Base-by-base conservation (phyloP, 2,113 vertebrate genomes). In the Tetrao urogallus region DNA sequence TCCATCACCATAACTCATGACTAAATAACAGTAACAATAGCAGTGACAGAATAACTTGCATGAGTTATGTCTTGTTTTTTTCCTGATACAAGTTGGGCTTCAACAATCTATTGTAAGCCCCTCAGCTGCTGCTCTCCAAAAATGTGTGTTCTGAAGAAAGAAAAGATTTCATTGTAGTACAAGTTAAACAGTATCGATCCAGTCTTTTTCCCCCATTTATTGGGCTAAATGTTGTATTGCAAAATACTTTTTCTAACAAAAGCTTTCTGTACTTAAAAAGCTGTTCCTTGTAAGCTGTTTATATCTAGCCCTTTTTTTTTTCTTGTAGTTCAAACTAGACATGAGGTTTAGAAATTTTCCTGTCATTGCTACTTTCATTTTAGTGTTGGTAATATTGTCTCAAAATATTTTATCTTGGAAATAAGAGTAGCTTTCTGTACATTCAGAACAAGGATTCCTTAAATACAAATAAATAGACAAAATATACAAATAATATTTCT, bases 281-380 rank as follows among this genome's bases (percentile, higher is more conserved):
- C 52, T 2, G 7, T 36, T 73, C 20, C 30, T 75, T 34, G 42
- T 3, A 6, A 54, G 47, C 9, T 58, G 32, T 27, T 67, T 84
- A 76, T 17, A 72, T 34, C 30, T 38, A 43, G 54, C 8, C 63
- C 3, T 0, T 13, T 43, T 82, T 36, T 38, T 40, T 90, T 20
- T 28, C 25, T 6, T 34, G 34, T 19, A 8, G n/a, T 11, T 67
- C 8, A 45, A 22, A 21, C 7, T 12, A 27, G 8, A 64, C 6
- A 1, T 28, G 43, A 56, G 54, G 20, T 1, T 6, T 1, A 40
- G 14, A 15, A 13, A 54, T 28, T 45, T 2, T 60, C 42, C 24
- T 20, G 18, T 15, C 2, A 1, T 25, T 32, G 13, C 28, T 73
- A 32, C 11, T 48, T n/a, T 38, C 0, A 0, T 2, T 69, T 69